Evolutionary conservation across 2,113 vertebrate genomes (phyloP).

Genomic region (Vimba vimba): DNA sequence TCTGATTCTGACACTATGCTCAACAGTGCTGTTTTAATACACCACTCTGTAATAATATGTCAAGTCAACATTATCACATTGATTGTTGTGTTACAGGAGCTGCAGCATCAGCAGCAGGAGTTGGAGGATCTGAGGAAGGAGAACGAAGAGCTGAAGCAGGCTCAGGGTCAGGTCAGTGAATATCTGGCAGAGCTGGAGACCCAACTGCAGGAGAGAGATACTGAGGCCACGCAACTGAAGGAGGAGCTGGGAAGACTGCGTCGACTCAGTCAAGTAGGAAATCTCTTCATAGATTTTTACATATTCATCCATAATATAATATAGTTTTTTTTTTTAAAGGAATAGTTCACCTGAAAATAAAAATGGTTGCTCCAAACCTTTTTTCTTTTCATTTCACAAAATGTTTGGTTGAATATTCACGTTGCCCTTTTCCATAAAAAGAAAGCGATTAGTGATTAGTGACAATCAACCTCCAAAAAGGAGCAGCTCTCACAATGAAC

Average conservation of each 20-base stretch:
- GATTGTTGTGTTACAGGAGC: constrained; percentile 71
- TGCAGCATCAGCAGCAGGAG: constrained; percentile 74
- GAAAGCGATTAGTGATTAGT: not conserved
- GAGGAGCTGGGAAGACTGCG: constrained; percentile 77
- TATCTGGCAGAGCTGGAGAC: constrained; percentile 78
- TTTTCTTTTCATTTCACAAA: not conserved
- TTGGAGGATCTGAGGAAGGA: constrained; percentile 74
- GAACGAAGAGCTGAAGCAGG: constrained; percentile 73
- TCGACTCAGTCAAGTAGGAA: constrained; percentile 72
- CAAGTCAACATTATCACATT: not conserved
- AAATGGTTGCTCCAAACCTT: not conserved
- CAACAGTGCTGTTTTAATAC: not conserved
- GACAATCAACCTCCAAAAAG: not conserved
- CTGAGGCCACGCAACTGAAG: constrained; percentile 76
- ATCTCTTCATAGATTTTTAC: not conserved
- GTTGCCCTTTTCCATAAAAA: not conserved
- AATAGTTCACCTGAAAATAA: not conserved
- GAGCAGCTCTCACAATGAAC: not conserved
- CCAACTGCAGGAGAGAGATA: constrained; percentile 72
- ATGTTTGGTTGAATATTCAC: not conserved
- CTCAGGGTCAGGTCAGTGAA: constrained; percentile 72
- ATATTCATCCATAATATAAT: too few relatives aligned
- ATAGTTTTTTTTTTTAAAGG: not conserved
- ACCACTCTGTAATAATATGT: not conserved
- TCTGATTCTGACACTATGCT: not conserved